Base-by-base conservation (phyloP, 2,888 invertebrate species). In the Hyposoter didymator region DNA sequence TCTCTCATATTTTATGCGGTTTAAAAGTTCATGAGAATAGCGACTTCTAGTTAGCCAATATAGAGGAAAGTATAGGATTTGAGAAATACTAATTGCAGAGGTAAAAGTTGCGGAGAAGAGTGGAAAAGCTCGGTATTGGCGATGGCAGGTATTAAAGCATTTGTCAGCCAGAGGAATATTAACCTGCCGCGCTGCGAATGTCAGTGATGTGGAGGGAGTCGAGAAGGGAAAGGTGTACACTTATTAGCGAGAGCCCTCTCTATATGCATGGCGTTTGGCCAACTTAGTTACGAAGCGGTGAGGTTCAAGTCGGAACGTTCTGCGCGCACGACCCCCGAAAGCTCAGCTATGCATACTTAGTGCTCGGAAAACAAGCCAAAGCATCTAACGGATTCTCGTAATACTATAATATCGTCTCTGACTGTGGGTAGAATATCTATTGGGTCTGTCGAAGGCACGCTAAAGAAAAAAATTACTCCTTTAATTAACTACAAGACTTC, bases 91-190 rank as follows among this genome's bases (percentile, higher is more conserved):
- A 69, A 47, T 76, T 49, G 55, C 43, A 82, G 59, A 10, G 43
- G 83, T 55, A 22, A 69, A 79, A 78, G 83, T 52, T 14, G 64
- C 43, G 47, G 35, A 49, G 76, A 49, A 78, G 28, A 66, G 55
- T 67, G 47, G 69, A 73, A 73, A 67, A 66, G 78, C 67, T 81
- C 22, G 88, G 89, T 89, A 91, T 91, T 91, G 91, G 86, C 90
- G 90, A 91, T 91, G 92, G 91, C 93, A 91, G 92, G 92, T 92
- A 92, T 93, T 93, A 91, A 91, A 90, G 91, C 92, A 92, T 92
- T 93, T 93, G 92, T 93, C 92, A 92, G 90, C 89, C 87, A 86
- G 84, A 86, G 87, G 91, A 91, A 91, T 92, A 91, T 92, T 91
- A 91, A 91, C 89, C 81, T 81, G 85, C 84, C 75, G 64, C n/a